Conservation (phyloP, 64 coral and sea anemone species). For the Montipora sp. region DNA sequence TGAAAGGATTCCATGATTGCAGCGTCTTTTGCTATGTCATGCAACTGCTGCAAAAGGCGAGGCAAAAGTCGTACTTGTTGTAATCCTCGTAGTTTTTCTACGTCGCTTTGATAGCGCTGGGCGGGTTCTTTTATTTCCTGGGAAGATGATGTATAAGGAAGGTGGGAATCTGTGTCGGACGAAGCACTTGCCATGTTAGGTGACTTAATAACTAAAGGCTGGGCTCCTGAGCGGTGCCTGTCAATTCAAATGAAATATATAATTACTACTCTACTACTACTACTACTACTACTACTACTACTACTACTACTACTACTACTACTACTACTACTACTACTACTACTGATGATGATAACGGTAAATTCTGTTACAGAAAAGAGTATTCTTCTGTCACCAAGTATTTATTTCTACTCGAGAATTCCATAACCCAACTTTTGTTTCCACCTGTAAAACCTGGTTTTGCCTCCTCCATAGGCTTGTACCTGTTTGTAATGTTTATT, state of each 20-base stretch:
- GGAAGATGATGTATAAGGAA: not conserved
- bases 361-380: too few species aligned
- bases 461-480: too few species aligned
- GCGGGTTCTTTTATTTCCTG: not conserved
- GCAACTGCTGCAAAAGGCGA: not conserved
- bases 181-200: not conserved
- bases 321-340: too few species aligned
- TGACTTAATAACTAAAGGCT: not conserved
- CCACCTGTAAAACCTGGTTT: too few species aligned
- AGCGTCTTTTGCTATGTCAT: not conserved
- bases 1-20: not conserved
- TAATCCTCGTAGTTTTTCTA: not conserved
- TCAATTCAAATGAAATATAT: not conserved
- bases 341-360: too few species aligned
- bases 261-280: too few species aligned
- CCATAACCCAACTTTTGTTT: too few species aligned
- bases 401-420: too few species aligned
- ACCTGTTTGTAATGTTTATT: too few species aligned
- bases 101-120: not conserved
- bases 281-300: too few species aligned
- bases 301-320: too few species aligned
- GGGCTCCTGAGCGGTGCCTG: not conserved
- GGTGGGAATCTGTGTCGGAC: not conserved
- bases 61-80: constrained; percentile 1
- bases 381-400: too few species aligned